phyloP scores from a whole-genome alignment of 2,113 vertebrate species.

The Engystomops pustulosus region DNA sequence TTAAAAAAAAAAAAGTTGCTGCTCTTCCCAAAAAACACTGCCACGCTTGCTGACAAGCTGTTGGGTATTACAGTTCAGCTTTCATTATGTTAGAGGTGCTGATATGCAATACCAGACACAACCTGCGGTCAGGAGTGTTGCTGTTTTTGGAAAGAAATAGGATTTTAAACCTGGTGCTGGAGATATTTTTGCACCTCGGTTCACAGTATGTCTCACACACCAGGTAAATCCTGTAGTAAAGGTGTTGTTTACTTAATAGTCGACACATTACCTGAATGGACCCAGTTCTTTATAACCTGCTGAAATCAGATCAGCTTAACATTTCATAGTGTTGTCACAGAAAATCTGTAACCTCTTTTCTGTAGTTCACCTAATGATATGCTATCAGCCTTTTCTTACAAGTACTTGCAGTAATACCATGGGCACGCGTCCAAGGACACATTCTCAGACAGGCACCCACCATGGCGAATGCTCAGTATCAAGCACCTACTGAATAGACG shows the following conservation, averaged over 20 bases:
- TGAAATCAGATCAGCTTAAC: conserved; percentile 41
- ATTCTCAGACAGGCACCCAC: conserved; percentile 40
- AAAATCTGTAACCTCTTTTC: conserved; percentile 28
- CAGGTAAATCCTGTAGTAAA: not conserved
- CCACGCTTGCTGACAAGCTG: no score
- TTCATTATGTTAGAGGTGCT: no score
- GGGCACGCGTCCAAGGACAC: conserved; percentile 43
- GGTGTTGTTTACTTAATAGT: not conserved
- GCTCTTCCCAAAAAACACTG: no score
- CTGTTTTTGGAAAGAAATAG: not conserved
- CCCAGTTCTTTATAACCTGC: not conserved
- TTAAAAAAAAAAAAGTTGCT: no score
- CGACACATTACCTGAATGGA: conserved; percentile 22
- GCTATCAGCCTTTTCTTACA: conserved; percentile 28
- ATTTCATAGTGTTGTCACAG: conserved; percentile 20
- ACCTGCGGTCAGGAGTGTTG: not conserved
- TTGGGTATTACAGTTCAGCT: no score
- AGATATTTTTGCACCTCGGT: not conserved
- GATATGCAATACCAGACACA: not conserved
- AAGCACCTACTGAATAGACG: not conserved
- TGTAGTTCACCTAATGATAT: conserved; percentile 44
- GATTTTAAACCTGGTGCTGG: not conserved
- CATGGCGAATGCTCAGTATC: conserved; percentile 12
- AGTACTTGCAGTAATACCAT: conserved; percentile 15
- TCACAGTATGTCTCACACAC: not conserved